Percentiles rank a stretch among this genome's conserved stretches.
phyloP scores from a whole-genome alignment of 1,140 invertebrate genomes.

The Tetranychus cinnabarinus region DNA sequence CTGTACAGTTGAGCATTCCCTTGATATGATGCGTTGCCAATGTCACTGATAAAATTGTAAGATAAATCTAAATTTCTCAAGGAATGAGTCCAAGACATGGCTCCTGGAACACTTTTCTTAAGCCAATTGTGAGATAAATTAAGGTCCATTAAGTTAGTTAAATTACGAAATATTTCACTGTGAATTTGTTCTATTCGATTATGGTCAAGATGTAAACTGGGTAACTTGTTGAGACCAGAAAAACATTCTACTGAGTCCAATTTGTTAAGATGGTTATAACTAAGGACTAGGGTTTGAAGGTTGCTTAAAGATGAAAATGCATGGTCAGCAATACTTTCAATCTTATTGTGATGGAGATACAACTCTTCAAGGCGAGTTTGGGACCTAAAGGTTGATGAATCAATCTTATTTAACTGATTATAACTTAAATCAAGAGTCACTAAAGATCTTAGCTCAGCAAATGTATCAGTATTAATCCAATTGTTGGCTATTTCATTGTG shows the following conservation, averaged over 20 bases:
- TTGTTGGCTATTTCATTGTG: constrained; percentile 60
- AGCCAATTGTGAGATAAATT: constrained; percentile 14
- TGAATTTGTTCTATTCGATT: constrained; percentile 30
- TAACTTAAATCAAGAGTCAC: constrained; percentile 59
- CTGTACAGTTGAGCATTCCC: constrained; percentile 61
- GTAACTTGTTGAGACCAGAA: constrained; percentile 56
- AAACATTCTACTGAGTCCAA: constrained; percentile 49
- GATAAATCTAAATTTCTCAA: constrained; percentile 52
- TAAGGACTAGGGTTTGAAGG: constrained; percentile 53
- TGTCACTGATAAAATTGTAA: constrained; percentile 48
- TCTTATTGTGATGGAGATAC: constrained; percentile 14
- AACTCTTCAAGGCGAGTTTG: constrained; percentile 23
- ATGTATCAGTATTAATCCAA: constrained; percentile 52
- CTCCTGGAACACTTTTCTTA: constrained; percentile 14
- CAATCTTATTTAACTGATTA: constrained; percentile 53
- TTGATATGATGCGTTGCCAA: constrained; percentile 46
- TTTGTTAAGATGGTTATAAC: constrained; percentile 43
- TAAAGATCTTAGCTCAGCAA: constrained; percentile 57
- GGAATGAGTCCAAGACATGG: constrained; percentile 25
- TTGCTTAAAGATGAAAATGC: constrained; percentile 52
- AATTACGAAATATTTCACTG: constrained; percentile 15
- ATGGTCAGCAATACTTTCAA: constrained; percentile 13
- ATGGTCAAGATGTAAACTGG: constrained; percentile 54
- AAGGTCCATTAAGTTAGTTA: constrained; percentile 16
- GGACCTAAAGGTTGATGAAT: constrained; percentile 29